Conservation (phyloP, 2,888 invertebrate genomes). For the Tortricodes alternella region DNA sequence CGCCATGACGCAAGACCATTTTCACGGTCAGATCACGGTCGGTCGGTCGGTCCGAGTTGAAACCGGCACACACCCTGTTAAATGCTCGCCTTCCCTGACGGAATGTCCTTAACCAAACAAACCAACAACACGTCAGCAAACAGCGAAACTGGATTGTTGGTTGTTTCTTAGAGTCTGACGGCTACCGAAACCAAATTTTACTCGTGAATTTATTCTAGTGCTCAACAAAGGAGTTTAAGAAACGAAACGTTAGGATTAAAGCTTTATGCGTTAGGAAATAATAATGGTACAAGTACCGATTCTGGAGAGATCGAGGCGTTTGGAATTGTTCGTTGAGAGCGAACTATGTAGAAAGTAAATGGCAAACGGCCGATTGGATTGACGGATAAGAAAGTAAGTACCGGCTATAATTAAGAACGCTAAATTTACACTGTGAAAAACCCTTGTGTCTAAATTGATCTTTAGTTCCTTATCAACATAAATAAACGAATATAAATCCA, state of each 20-base stretch:
- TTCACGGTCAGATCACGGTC: slow-evolving; percentile 35
- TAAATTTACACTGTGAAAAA: too few species aligned
- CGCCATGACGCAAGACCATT: slow-evolving; percentile 33
- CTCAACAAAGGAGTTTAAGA: slow-evolving; percentile 1
- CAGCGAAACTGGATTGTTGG: slow-evolving; percentile 5
- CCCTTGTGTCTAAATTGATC: too few species aligned
- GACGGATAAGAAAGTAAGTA: slow-evolving; percentile 17
- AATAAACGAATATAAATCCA: slow-evolving; percentile 3
- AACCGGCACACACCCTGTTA: slow-evolving; percentile 25
- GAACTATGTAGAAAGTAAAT: slow-evolving; percentile 22
- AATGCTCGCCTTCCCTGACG: background rate
- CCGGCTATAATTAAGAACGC: slow-evolving; percentile 14
- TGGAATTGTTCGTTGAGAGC: slow-evolving; percentile 15
- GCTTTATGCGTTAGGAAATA: background rate
- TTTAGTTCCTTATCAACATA: too few species aligned
- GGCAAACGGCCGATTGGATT: slow-evolving; percentile 14
- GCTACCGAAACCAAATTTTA: slow-evolving; percentile 5
- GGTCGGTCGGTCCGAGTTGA: slow-evolving; percentile 27
- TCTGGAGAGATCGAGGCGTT: slow-evolving; percentile 1
- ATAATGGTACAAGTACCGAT: slow-evolving; percentile 19
- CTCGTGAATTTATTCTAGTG: slow-evolving; percentile 8
- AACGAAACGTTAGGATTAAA: background rate
- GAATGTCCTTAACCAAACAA: slow-evolving; percentile 28
- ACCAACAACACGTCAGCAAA: slow-evolving; percentile 16
- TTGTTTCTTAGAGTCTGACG: slow-evolving; percentile 15